Base-by-base conservation (phyloP, 2,888 invertebrate genomes). In the Actias luna region DNA sequence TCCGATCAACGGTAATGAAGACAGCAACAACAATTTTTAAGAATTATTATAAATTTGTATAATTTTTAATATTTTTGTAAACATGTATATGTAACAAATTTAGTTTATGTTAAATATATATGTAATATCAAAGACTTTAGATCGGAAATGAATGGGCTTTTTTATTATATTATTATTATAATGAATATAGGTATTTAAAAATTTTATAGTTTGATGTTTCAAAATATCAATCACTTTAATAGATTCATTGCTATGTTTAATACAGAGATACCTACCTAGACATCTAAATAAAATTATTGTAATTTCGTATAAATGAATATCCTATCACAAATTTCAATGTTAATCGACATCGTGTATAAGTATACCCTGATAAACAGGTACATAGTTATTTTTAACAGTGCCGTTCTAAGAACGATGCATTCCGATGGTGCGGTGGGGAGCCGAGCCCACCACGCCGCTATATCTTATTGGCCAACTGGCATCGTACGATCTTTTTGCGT, bases 331-430 rank as follows among this genome's bases (percentile, higher is more conserved):
- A 55, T 78, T 83, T 81, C n/a, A 42, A 59, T 39, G 82, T 77
- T 82, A 87, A 79, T 85, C 74, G 77, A 75, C 75, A 74, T 76
- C 81, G 74, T 81, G 78, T 82, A 80, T 78, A 81, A 80, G 78
- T 82, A 80, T 78, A 81, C 79, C 84, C 74, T 78, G 85, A 82
- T 81, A 79, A 85, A 87, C 89, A 29, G 55, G 29, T 29, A 86
- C 84, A 90, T 85, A 81, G 90, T 90, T 91, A 92, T 90, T 92
- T 91, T 89, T 90, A 91, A 83, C 89, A 84, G 84, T 84, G 87
- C 85, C 84, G 83, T 85, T 90, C 87, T 85, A 77, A 85, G 84
- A 86, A 83, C 76, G 78, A 81, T 82, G 82, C 91, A 91, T 91
- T 88, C 92, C 90, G 71, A 78, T 72, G 82, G 66, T 74, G 70